Evolutionary conservation across 2,113 vertebrate genomes (phyloP).

Genomic region (Hirundichthys speculiger): DNA sequence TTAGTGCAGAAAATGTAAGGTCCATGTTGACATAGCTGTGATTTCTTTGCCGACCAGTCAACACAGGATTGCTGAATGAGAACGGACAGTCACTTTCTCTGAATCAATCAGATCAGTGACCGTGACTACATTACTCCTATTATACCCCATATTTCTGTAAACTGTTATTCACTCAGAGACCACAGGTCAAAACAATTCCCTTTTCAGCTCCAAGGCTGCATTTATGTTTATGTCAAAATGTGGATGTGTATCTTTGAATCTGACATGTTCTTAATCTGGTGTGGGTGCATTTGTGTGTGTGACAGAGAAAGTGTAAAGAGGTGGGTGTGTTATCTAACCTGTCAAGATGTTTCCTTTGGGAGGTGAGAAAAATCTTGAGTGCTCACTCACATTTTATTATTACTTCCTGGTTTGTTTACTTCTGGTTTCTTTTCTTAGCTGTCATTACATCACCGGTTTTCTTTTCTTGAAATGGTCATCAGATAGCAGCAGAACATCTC

Average conservation of each 20-base stretch:
- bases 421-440: background rate
- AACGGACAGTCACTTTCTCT: conserved; percentile 30
- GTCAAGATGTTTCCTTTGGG: background rate
- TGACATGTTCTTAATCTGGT: background rate
- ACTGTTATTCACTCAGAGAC: conserved; percentile 9
- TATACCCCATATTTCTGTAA: background rate
- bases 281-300: background rate
- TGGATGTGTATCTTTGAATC: background rate
- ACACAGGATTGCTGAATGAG: conserved; percentile 7
- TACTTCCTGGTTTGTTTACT: background rate
- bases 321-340: background rate
- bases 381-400: background rate
- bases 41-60: conserved; percentile 29
- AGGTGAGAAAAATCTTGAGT: background rate
- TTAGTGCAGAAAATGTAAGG: background rate
- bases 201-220: background rate
- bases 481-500: background rate
- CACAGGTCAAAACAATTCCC: background rate
- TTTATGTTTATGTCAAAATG: background rate
- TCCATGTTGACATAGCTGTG: conserved; percentile 15
- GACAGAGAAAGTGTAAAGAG: background rate
- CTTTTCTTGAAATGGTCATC: background rate
- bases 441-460: background rate
- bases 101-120: conserved; percentile 41
- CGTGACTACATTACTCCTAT: conserved; percentile 7